A percentile compares a stretch with the other conserved stretches of the same genome.
phyloP scores from a whole-genome alignment of 2,113 vertebrate species.

The Chitala chitala region DNA sequence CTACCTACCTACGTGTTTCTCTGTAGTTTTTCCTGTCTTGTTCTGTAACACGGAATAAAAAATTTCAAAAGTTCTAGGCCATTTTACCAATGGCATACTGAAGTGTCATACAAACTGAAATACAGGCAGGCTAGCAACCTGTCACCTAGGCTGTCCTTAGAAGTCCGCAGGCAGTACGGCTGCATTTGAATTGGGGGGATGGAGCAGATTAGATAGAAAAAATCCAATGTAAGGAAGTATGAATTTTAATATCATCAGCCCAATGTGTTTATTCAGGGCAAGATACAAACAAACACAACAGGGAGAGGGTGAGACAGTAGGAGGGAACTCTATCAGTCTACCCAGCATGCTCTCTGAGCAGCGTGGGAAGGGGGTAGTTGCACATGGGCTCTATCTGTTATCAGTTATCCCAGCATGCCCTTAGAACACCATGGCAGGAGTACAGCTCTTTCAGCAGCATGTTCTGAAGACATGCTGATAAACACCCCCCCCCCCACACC shows the following conservation, averaged over 20 bases:
- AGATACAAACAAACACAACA: slow-evolving; percentile 6
- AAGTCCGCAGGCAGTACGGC: no score
- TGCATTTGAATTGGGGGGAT: background rate
- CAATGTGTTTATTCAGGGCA: background rate
- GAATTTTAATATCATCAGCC: slow-evolving; percentile 17
- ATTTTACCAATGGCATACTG: background rate
- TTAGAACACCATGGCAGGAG: background rate
- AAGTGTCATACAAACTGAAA: background rate
- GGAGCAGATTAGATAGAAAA: background rate
- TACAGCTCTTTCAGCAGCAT: background rate
- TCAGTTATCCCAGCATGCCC: background rate
- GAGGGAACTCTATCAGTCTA: background rate
- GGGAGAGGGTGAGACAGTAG: background rate
- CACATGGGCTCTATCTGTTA: background rate
- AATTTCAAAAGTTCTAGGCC: background rate
- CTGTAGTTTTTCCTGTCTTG: background rate
- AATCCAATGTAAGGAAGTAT: slow-evolving; percentile 18
- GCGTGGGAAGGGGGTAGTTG: background rate
- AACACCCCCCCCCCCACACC: background rate
- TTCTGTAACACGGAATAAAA: slow-evolving; percentile 4
- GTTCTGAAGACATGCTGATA: slow-evolving; percentile 7
- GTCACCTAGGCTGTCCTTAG: background rate
- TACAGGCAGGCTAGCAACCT: background rate
- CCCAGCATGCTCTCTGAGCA: slow-evolving; percentile 14
- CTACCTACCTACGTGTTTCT: background rate